These are phyloP conservation scores for Pollenia amentaria DNA, from an alignment of 2,888 invertebrate genomes.

Conservation along the genomic window DNA sequence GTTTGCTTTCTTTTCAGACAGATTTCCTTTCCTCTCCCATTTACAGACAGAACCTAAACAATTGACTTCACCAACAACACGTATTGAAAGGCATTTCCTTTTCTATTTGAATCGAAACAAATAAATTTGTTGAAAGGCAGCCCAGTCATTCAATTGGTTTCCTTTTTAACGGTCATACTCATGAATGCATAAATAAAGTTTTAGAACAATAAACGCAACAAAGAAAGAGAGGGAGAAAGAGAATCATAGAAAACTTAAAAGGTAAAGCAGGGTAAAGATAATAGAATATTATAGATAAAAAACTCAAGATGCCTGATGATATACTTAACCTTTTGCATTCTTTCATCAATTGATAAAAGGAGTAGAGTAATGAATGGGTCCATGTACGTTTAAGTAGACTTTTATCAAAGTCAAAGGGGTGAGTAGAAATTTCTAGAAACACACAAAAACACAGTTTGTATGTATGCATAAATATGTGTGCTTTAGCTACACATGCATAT, in stretches of 20 bases:
- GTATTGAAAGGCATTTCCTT: slow-evolving; percentile 46
- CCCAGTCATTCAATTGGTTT: slow-evolving; percentile 50
- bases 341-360: slow-evolving; percentile 52
- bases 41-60: not conserved
- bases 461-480: not conserved
- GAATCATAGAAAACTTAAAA: slow-evolving; percentile 6
- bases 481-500: not conserved
- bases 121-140: slow-evolving; percentile 21
- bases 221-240: not conserved
- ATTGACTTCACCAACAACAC: not conserved
- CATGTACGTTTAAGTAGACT: slow-evolving; percentile 41
- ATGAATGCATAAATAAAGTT: not conserved
- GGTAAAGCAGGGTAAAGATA: slow-evolving; percentile 25
- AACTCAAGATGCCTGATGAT: slow-evolving; percentile 50
- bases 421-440: slow-evolving; percentile 8
- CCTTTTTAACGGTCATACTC: slow-evolving; percentile 44
- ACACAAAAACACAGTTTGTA: not conserved
- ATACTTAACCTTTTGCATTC: slow-evolving; percentile 64
- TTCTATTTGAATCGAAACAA: slow-evolving; percentile 31
- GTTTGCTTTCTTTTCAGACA: not conserved
- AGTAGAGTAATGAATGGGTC: slow-evolving; percentile 29
- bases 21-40: not conserved
- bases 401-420: slow-evolving; percentile 29
- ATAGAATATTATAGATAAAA: slow-evolving; percentile 7
- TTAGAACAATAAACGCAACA: slow-evolving; percentile 7